Percentiles rank a stretch among this genome's conserved stretches.
Conservation (phyloP, 2,797 vertebrate species). For the Tadarida brasiliensis region DNA sequence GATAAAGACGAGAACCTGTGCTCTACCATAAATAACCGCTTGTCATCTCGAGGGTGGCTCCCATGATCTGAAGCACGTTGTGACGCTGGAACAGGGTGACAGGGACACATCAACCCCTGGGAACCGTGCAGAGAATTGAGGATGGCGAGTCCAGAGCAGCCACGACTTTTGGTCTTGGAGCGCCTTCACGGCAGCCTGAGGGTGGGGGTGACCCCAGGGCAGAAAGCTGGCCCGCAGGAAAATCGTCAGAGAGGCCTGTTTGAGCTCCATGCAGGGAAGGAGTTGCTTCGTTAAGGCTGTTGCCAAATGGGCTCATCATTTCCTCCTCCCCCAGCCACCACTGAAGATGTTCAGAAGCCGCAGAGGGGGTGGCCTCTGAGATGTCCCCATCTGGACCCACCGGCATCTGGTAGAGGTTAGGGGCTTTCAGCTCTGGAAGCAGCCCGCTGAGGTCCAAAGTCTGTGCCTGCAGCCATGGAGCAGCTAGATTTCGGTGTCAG, state of each 20-base stretch:
- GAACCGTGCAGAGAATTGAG: not conserved
- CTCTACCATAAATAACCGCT: not conserved
- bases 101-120: not conserved
- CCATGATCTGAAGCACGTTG: not conserved
- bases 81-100: not conserved
- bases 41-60: not conserved
- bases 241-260: not conserved
- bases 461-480: not conserved
- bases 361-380: not conserved
- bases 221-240: not conserved
- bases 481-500: not conserved
- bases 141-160: not conserved
- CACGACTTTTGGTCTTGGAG: not conserved
- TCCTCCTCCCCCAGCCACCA: accelerated
- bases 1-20: not conserved
- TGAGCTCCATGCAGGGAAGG: not conserved
- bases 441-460: not conserved
- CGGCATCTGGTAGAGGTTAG: not conserved
- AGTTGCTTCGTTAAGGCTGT: not conserved
- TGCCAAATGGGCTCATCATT: not conserved
- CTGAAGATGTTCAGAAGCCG: not conserved
- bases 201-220: not conserved
- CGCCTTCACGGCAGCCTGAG: not conserved
- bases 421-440: not conserved
- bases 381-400: not conserved